These are phyloP conservation scores for Sitobion miscanthi DNA, from an alignment of 1,140 invertebrate genomes.

Conservation along the genomic window DNA sequence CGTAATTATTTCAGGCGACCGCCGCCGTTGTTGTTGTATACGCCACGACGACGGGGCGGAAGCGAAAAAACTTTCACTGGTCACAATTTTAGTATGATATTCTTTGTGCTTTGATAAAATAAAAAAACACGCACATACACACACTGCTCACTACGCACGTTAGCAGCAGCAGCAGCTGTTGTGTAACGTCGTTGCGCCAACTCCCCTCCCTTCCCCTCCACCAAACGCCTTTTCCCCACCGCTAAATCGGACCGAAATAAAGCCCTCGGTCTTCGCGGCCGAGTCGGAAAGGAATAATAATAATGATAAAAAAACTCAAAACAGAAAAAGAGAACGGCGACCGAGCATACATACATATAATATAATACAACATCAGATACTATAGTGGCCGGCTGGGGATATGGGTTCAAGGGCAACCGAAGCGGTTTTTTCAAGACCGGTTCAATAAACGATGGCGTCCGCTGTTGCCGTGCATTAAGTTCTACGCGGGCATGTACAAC, in stretches of 20 bases:
- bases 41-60: constrained; percentile 4
- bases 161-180: background rate
- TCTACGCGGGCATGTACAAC: background rate
- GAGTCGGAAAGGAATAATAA: constrained; percentile 39
- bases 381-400: constrained; percentile 23
- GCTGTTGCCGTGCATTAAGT: constrained; percentile 38
- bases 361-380: background rate
- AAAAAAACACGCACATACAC: background rate
- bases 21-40: background rate
- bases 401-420: constrained; percentile 56
- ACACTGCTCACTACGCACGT: background rate
- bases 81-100: background rate
- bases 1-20: constrained; percentile 31
- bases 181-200: constrained; percentile 27
- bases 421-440: constrained; percentile 57
- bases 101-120: constrained; percentile 19
- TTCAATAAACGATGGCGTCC: constrained; percentile 56
- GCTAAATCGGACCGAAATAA: background rate
- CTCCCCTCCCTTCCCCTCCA: background rate
- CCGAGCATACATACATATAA: background rate
- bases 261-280: background rate
- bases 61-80: constrained; percentile 56
- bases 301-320: constrained; percentile 7
- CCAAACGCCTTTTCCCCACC: background rate
- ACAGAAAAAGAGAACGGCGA: constrained; percentile 53